Conservation (phyloP, 1,140 invertebrate species). For the Drosophila setifemur region DNA sequence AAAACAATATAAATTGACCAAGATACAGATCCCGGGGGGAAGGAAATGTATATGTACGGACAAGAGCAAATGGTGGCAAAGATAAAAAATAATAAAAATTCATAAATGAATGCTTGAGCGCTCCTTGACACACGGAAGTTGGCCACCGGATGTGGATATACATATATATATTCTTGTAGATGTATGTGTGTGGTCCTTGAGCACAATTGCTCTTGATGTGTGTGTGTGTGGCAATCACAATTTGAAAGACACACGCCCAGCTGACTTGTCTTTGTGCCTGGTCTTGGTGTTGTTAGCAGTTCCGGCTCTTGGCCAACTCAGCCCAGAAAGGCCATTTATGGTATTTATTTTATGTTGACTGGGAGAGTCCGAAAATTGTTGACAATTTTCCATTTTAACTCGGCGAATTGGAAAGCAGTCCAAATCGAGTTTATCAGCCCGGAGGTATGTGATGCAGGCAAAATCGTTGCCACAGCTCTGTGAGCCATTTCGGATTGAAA, state of each 20-base stretch:
- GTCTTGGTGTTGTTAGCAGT: slow-evolving; percentile 32
- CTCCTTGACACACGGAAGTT: slow-evolving; percentile 74
- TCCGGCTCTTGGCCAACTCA: slow-evolving; percentile 32
- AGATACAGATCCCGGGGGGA: not conserved
- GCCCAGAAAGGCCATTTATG: slow-evolving; percentile 9
- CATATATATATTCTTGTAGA: not conserved
- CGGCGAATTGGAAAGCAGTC: not conserved
- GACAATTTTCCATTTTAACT: slow-evolving; percentile 43
- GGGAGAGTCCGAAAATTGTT: slow-evolving; percentile 25
- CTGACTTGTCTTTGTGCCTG: slow-evolving; percentile 21
- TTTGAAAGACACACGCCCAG: slow-evolving; percentile 35
- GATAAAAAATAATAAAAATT: slow-evolving; percentile 74
- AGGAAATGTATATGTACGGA: slow-evolving; percentile 1
- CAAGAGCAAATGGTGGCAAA: slow-evolving; percentile 34
- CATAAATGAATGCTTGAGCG: slow-evolving; percentile 76
- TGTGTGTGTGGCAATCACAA: slow-evolving; percentile 20
- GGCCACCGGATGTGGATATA: slow-evolving; percentile 52
- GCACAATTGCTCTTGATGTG: slow-evolving; percentile 26
- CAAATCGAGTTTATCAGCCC: slow-evolving; percentile 21
- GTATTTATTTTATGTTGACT: slow-evolving; percentile 35
- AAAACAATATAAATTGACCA: slow-evolving; percentile 50
- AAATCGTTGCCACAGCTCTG: not conserved
- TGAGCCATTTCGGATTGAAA: not conserved
- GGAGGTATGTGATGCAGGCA: slow-evolving; percentile 12
- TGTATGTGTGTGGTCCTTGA: slow-evolving; percentile 17